phyloP scores from a whole-genome alignment of 2,113 vertebrate species.

The Noctilio leporinus region DNA sequence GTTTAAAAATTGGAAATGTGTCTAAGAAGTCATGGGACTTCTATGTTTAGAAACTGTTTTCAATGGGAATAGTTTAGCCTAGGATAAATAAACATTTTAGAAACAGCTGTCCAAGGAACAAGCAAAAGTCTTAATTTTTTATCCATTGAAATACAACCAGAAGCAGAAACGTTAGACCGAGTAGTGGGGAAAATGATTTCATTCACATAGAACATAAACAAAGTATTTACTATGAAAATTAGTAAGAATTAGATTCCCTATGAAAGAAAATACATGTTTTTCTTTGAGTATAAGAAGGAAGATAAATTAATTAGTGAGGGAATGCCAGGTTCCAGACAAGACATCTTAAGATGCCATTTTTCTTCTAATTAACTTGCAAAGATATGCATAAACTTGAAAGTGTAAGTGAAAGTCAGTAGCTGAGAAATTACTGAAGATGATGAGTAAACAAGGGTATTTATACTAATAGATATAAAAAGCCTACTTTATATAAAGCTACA shows the following conservation, averaged over 20 bases:
- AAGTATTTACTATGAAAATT: not conserved
- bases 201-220: not conserved
- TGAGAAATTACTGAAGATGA: not conserved
- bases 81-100: constrained; percentile 61
- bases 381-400: not conserved
- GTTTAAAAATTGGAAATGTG: not conserved
- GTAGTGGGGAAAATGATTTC: not conserved
- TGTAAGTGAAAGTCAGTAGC: not conserved
- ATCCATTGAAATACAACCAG: constrained; percentile 32
- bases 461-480: not conserved
- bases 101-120: constrained; percentile 51
- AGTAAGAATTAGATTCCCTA: not conserved
- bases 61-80: constrained; percentile 45
- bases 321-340: not conserved
- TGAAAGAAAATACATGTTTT: not conserved
- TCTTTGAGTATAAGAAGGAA: not conserved
- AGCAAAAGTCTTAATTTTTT: constrained; percentile 49
- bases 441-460: not conserved
- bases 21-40: constrained; percentile 50
- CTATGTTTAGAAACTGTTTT: constrained; percentile 61
- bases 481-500: not conserved
- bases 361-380: not conserved
- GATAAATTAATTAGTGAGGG: not conserved
- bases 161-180: not conserved
- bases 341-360: not conserved